Evolutionary conservation across 1,140 invertebrate genomes (phyloP).

Genomic region (Hestina assimilis): DNA sequence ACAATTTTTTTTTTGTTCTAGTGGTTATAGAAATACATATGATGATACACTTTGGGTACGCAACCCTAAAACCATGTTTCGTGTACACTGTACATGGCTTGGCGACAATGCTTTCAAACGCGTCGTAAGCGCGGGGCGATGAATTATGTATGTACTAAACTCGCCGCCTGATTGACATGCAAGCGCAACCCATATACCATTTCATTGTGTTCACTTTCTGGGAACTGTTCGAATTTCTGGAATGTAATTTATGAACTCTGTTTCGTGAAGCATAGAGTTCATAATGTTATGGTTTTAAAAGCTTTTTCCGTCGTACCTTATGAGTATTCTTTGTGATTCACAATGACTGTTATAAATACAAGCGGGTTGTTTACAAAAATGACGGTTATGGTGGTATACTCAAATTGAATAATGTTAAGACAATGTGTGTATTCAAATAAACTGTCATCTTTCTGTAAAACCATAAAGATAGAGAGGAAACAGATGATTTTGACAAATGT

Average conservation of each 20-base stretch:
- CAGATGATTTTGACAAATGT: no score
- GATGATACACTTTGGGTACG: no score
- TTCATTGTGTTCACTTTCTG: not conserved
- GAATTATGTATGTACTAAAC: conserved; percentile 3
- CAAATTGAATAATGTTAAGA: no score
- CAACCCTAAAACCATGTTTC: no score
- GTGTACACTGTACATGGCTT: no score
- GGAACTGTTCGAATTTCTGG: not conserved
- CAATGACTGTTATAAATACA: not conserved
- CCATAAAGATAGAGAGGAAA: no score
- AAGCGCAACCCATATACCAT: not conserved
- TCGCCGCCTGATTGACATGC: conserved; percentile 6
- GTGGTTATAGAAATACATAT: no score
- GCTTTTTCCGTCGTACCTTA: not conserved
- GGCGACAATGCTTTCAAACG: not conserved
- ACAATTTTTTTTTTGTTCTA: no score
- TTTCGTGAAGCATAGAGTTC: not conserved
- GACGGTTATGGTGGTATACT: no score
- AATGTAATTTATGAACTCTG: not conserved
- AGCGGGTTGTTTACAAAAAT: not conserved
- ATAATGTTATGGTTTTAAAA: not conserved
- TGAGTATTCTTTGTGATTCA: not conserved
- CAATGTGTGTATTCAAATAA: no score
- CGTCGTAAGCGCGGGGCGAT: not conserved
- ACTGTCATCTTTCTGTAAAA: no score